Conservation (phyloP, 1,140 invertebrate species). For the Lepidurus packardi region DNA sequence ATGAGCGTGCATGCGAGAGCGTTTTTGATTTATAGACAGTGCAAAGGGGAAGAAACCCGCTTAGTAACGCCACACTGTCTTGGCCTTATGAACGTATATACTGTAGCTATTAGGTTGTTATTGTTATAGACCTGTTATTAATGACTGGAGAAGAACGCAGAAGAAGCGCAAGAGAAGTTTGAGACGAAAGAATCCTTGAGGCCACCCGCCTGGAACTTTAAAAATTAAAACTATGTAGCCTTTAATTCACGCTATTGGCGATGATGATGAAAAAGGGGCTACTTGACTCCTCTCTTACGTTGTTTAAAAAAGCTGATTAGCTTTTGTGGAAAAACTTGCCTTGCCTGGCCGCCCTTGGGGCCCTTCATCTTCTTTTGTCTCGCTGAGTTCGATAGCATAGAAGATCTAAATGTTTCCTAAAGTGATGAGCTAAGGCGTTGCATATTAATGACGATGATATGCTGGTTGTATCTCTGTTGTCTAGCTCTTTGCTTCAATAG, state of each 20-base stretch:
- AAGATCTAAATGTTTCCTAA: neutral
- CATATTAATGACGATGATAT: constrained; percentile 11
- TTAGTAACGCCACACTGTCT: neutral
- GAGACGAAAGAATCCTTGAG: neutral
- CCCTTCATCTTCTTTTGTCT: neutral
- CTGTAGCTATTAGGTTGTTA: neutral
- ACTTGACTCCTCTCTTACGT: neutral
- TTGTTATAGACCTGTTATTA: neutral
- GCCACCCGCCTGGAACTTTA: neutral
- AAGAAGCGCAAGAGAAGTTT: neutral
- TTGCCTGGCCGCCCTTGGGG: neutral
- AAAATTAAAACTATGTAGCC: neutral
- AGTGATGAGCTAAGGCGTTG: constrained; percentile 7
- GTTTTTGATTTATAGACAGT: neutral
- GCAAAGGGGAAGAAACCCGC: constrained; percentile 17
- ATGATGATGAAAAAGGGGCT: constrained; percentile 6
- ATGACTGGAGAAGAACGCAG: neutral
- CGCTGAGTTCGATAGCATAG: neutral
- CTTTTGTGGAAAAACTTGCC: neutral
- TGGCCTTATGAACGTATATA: neutral
- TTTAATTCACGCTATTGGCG: neutral
- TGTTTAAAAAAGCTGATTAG: constrained; percentile 11
- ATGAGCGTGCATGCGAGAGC: neutral
- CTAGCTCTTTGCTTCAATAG: neutral
- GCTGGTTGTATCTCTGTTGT: neutral